Conservation (phyloP, 2,113 vertebrate species). For the Bombycilla garrulus region DNA sequence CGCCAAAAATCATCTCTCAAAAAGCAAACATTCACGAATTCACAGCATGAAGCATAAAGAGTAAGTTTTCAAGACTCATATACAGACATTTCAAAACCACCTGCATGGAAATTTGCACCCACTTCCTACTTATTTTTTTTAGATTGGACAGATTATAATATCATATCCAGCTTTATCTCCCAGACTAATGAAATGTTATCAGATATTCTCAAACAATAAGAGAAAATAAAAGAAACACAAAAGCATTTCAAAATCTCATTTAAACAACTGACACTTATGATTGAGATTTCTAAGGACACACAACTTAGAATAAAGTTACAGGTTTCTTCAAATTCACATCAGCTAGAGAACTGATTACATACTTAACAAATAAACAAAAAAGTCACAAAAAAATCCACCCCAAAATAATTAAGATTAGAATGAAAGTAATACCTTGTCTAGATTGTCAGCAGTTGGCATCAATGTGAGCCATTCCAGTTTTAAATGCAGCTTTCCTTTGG, state of each 20-base stretch:
- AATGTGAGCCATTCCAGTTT: constrained; percentile 91
- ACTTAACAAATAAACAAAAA: neutral
- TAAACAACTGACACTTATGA: neutral
- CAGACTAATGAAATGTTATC: neutral
- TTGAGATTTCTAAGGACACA: neutral
- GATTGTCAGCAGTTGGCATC: constrained; percentile 78
- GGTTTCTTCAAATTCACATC: neutral
- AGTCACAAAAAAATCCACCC: neutral
- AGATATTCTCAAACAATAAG: neutral
- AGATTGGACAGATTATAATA: neutral
- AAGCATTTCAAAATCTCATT: neutral
- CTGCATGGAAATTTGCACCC: neutral
- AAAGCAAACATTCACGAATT: neutral
- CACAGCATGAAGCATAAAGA: neutral
- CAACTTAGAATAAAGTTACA: neutral
- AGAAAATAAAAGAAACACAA: neutral
- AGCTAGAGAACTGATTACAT: neutral
- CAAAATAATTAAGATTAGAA: neutral
- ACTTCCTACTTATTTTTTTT: neutral
- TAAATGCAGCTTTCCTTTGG: constrained; percentile 88
- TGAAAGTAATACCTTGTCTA: constrained; percentile 82
- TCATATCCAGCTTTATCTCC: neutral
- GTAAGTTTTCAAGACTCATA: neutral
- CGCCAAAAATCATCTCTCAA: neutral
- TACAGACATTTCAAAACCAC: neutral